These are phyloP conservation scores for Hypocryptadius cinnamomeus DNA, from an alignment of 2,113 vertebrate genomes.

Conservation along the genomic window DNA sequence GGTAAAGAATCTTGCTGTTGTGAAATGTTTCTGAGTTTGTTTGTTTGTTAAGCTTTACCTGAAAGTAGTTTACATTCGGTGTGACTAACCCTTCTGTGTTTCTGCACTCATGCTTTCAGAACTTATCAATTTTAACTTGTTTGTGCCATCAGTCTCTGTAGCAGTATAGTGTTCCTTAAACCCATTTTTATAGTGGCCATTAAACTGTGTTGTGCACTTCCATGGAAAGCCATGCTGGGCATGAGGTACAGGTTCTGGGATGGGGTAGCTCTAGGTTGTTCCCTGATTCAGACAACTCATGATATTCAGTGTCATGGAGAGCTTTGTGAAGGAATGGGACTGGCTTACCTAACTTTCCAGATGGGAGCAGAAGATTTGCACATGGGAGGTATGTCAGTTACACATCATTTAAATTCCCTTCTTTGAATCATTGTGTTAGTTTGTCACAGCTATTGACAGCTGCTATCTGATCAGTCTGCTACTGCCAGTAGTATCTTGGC, in stretches of 20 bases:
- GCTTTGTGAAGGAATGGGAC: neutral
- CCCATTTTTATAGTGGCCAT: neutral
- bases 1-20: neutral
- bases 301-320: neutral
- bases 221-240: neutral
- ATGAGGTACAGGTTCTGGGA: neutral
- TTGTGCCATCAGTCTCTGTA: neutral
- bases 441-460: conserved; percentile 69
- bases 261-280: neutral
- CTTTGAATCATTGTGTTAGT: conserved; percentile 62
- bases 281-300: neutral
- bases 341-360: neutral
- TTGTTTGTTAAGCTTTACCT: neutral
- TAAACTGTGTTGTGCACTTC: neutral
- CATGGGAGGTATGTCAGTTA: neutral
- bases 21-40: neutral
- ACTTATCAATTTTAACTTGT: neutral
- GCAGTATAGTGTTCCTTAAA: neutral
- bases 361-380: neutral
- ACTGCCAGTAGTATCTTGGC: conserved; percentile 73
- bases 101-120: neutral
- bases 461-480: conserved; percentile 73
- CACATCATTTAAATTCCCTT: conserved; percentile 65
- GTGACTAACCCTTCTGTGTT: neutral
- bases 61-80: neutral